Base-by-base conservation (phyloP, 53 echinoderm and acorn worm genomes). In the Astropecten irregularis region DNA sequence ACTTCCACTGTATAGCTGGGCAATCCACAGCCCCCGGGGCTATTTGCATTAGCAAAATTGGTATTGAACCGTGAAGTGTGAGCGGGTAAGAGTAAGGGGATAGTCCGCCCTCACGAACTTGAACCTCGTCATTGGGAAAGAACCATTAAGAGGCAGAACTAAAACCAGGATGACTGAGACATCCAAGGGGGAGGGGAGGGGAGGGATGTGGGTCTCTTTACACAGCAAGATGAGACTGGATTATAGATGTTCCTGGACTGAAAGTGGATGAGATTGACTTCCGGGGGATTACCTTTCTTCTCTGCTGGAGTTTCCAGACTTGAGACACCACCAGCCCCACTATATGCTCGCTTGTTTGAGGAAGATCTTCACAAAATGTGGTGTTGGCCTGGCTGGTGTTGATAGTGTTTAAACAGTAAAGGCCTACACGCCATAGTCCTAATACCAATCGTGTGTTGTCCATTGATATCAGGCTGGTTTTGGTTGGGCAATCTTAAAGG, bases 41-140 rank as follows among this genome's bases (percentile, higher is more conserved):
- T 90, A 73, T 86, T 90, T 90, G 90, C 73, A 90, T 90, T 85
- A 90, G 86, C 81, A 85, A 90, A 84, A 86, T 90, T 85, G 82
- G 69, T 88, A 68, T 82, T 88, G 88, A 82, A 69, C 88, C 70
- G 67, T 49, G 70, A 72, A 70, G 81, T 82, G 82, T 60, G 77
- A 82, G 71, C 77, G 2, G 55, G 56, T 21, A 33, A 52, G 40
- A 40, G 74, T 36, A 74, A 71, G 71, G 84, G 44, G 86, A 73
- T 59, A 71, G 62, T 63, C 48, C 61, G 25, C 56, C 46, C 69
- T 61, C 85, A 32, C 49, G 49, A 72, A 66, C 67, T 51, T 85
- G 63, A 73, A 73, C 73, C 63, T 46, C 31, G 44, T 68, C 54
- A 65, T 15, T 34, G 64, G 32, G 32, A 13, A 13, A 36, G 64